Base-by-base conservation (phyloP, 1,140 invertebrate species). In the Lanistes nyassanus region DNA sequence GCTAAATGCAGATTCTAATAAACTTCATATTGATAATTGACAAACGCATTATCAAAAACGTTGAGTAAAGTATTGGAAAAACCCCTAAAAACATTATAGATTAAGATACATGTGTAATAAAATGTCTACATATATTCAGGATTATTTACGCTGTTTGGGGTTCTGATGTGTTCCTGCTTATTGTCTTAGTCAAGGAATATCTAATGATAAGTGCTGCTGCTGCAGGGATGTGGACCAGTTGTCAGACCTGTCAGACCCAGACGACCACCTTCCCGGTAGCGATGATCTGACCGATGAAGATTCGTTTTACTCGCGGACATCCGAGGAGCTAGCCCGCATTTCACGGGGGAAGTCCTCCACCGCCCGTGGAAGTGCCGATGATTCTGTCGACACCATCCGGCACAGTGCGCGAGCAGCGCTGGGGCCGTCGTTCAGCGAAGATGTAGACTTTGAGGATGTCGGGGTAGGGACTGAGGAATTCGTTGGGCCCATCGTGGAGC, bases 181-280 rank as follows among this genome's bases (percentile, higher is more conserved):
- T n/a, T n/a, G n/a, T n/a, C n/a, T n/a, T n/a, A n/a, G n/a, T n/a
- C n/a, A n/a, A n/a, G n/a, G n/a, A n/a, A n/a, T n/a, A n/a, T n/a
- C n/a, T n/a, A n/a, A n/a, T n/a, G n/a, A n/a, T n/a, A n/a, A n/a
- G n/a, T n/a, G n/a, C n/a, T n/a, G n/a, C n/a, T 23, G n/a, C 70
- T 76, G n/a, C 78, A 88, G 87, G 69, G 84, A 87, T 80, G 82
- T 79, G 47, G 85, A 85, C 75, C 83, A 87, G 56, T 77, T 87
- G 58, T 86, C 85, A 16, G 86, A 87, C 76, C 76, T 87, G 23
- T 87, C 87, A 0, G 86, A 87, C n/a, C 76, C 77, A 58, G 78
- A 81, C 31, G 77, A 77, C 31, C 53, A 79, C 56, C 56, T 62
- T 36, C 67, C 71, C 26, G n/a, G 62, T 19, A 72, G 74, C 9